These are phyloP conservation scores for Philaenus spumarius DNA, from an alignment of 1,140 invertebrate species.

Conservation along the genomic window DNA sequence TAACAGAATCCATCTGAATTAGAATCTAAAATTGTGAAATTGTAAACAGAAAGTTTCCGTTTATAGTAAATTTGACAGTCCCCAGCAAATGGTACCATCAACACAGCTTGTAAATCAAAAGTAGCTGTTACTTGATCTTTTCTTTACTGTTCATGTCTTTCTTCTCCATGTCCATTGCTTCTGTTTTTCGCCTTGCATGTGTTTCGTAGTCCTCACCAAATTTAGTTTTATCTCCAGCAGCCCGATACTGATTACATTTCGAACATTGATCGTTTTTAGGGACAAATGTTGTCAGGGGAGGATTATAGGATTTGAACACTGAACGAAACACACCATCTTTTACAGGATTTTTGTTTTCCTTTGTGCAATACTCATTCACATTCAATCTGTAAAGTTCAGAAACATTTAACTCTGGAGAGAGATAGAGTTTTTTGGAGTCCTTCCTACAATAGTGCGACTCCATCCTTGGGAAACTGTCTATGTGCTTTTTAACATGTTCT, in stretches of 20 bases:
- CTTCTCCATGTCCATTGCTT: conserved; percentile 23
- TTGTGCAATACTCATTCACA: conserved; percentile 19
- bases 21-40: conserved; percentile 29
- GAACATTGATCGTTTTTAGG: conserved; percentile 27
- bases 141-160: conserved; percentile 24
- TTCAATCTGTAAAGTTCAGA: conserved; percentile 27
- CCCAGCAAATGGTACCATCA: conserved; percentile 25
- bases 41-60: conserved; percentile 30
- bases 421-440: conserved; percentile 21
- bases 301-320: conserved; percentile 24
- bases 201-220: conserved; percentile 20
- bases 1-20: not conserved
- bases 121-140: conserved; percentile 22
- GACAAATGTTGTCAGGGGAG: not conserved
- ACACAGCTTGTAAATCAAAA: conserved; percentile 32
- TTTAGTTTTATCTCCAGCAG: conserved; percentile 21
- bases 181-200: conserved; percentile 28
- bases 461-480: conserved; percentile 25
- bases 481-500: conserved; percentile 23
- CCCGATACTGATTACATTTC: conserved; percentile 25
- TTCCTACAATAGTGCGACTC: conserved; percentile 30
- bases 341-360: conserved; percentile 18
- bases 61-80: conserved; percentile 29
- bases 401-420: conserved; percentile 26
- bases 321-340: conserved; percentile 21